phyloP scores from a whole-genome alignment of 2,797 vertebrate species.

The Schizopygopsis pylzovi region DNA sequence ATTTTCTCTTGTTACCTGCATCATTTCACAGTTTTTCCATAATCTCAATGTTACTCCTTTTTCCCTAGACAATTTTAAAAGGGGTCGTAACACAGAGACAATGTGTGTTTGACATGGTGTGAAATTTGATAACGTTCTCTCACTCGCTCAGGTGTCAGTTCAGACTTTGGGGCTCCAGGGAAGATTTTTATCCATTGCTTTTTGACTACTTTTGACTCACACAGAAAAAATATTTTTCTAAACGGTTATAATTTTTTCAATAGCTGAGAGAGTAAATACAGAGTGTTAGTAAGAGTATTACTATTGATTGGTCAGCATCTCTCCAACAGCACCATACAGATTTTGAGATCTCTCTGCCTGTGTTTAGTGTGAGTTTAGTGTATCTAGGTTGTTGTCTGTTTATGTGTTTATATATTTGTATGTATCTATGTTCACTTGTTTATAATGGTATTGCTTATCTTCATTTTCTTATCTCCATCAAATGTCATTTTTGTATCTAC shows the following conservation, averaged over 20 bases:
- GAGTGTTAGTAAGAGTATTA: background rate
- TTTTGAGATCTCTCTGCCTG: background rate
- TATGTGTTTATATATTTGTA: background rate
- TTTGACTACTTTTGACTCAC: conserved; percentile 55
- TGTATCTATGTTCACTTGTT: background rate
- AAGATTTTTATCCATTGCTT: conserved; percentile 57
- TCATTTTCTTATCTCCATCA: background rate
- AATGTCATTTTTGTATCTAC: background rate
- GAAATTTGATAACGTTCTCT: conserved; percentile 71
- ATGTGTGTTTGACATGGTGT: conserved; percentile 59
- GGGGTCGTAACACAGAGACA: conserved; percentile 55
- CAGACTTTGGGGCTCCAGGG: conserved; percentile 56
- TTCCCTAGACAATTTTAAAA: no score
- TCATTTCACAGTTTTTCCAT: no score
- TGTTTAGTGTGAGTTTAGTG: background rate
- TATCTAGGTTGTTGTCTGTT: background rate
- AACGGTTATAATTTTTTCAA: conserved; percentile 22
- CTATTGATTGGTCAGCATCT: conserved; percentile 2
- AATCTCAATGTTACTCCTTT: no score
- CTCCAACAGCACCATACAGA: conserved; percentile 8
- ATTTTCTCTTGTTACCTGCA: no score
- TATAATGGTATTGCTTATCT: background rate
- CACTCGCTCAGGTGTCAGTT: conserved; percentile 57
- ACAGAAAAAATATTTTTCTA: conserved; percentile 27
- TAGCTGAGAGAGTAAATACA: background rate